Conservation (phyloP, 2,888 invertebrate genomes). For the Watsonalla cultraria region DNA sequence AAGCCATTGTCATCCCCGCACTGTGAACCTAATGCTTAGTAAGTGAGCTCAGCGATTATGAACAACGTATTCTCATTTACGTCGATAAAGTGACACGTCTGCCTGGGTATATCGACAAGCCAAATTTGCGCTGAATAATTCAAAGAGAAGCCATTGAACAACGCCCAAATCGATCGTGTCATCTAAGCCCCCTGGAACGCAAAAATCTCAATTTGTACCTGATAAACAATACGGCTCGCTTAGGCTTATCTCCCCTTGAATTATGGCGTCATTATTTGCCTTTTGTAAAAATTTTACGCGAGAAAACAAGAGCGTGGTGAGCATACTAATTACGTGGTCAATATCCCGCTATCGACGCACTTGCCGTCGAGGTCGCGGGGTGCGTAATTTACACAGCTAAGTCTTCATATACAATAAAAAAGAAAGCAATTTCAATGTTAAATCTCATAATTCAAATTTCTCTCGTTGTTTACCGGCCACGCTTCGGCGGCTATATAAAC, state of each 20-base stretch:
- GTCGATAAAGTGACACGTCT: constrained; percentile 24
- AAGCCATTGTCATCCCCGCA: constrained; percentile 54
- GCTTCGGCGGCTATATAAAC: constrained; percentile 64
- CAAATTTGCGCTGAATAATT: constrained; percentile 9
- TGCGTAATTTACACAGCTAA: constrained; percentile 45
- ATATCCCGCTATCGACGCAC: constrained; percentile 59
- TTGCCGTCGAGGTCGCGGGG: constrained; percentile 26
- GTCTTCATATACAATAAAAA: constrained; percentile 62
- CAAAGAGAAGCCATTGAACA: constrained; percentile 8
- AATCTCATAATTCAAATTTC: constrained; percentile 72
- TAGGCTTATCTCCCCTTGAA: constrained; percentile 69
- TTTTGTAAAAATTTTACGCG: constrained; percentile 68
- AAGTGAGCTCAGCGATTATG: constrained; percentile 45
- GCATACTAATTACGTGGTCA: constrained; percentile 74
- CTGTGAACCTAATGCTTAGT: constrained; percentile 49
- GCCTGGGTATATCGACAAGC: constrained; percentile 10
- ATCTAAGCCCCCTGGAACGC: constrained; percentile 33
- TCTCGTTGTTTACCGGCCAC: constrained; percentile 60
- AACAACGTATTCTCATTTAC: constrained; percentile 22
- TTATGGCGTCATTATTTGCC: constrained; percentile 73
- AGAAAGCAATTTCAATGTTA: constrained; percentile 59
- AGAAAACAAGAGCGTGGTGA: constrained; percentile 57
- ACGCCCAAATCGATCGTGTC: constrained; percentile 37
- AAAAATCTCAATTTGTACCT: constrained; percentile 56
- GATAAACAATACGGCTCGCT: constrained; percentile 64